Base-by-base conservation (phyloP, 2,113 vertebrate species). In the Puma concolor region DNA sequence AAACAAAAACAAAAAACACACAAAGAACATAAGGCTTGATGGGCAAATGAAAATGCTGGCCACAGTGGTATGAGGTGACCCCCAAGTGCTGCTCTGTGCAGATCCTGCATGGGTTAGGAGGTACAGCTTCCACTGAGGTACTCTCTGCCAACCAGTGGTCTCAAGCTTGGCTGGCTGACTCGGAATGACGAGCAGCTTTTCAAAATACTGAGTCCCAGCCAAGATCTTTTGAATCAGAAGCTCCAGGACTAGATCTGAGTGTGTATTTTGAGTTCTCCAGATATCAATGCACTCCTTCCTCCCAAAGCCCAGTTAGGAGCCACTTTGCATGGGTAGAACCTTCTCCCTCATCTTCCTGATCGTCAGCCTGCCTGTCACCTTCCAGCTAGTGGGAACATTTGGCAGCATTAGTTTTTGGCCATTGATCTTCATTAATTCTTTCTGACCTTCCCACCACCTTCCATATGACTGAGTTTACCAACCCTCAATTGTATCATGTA, bases 31-130 rank as follows among this genome's bases (percentile, higher is more conserved):
- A 84, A 44, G 38, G 21, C 19, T 90, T 79, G 36, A 12, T 48
- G 27, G 25, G 7, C 15, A 80, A 16, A 71, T 72, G 38, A 33
- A 27, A 76, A 54, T 82, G 64, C 86, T 33, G 38, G 29, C 41
- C 17, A 3, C 31, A 11, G 67, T 7, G 8, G 4, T 5, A 0
- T 0, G 0, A 23, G 29, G 63, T 3, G 17, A 7, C 48, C 41
- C 64, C 64, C 25, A 1, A 11, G 60, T n/a, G 27, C 77, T 77
- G 36, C 91, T 60, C 31, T 41, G 27, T 52, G 50, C 54, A n/a
- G 16, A 8, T 27, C 12, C 81, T 87, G 17, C 31, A 6, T n/a
- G 7, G 48, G 33, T 74, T 48, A 38, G 0, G 2, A 69, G 23
- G 8, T 15, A 2, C 7, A 29, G 0, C 16, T 50, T 69, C 52